These are phyloP conservation scores for Hartigia nigra DNA, from an alignment of 2,888 invertebrate genomes.

Conservation along the genomic window DNA sequence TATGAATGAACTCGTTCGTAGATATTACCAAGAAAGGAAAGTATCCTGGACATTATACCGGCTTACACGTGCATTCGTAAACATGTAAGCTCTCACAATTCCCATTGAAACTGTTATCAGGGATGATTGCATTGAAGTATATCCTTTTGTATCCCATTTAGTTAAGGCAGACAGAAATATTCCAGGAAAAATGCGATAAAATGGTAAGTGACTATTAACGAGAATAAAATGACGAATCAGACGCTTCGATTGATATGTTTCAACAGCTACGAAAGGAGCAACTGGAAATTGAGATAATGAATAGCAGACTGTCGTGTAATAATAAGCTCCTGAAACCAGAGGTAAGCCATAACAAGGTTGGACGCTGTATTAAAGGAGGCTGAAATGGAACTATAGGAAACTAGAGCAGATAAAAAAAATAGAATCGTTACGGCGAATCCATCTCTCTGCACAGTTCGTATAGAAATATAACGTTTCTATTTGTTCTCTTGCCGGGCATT, in stretches of 20 bases:
- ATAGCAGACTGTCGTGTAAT: slow-evolving; percentile 56
- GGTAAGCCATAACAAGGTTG: slow-evolving; percentile 32
- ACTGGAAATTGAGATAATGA: slow-evolving; percentile 57
- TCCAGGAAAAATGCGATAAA: slow-evolving; percentile 57
- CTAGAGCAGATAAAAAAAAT: not conserved
- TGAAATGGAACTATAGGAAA: not conserved
- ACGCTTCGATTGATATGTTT: not conserved
- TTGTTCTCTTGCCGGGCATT: not conserved
- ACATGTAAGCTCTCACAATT: slow-evolving; percentile 53
- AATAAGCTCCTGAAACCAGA: slow-evolving; percentile 52
- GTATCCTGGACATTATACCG: slow-evolving; percentile 55
- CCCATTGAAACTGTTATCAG: not conserved
- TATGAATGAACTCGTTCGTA: slow-evolving; percentile 25
- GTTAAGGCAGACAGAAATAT: slow-evolving; percentile 57
- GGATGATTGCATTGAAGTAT: not conserved
- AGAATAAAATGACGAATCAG: not conserved
- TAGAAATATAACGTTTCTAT: not conserved
- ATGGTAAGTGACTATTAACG: slow-evolving; percentile 44
- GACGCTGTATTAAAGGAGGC: not conserved
- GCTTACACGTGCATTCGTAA: slow-evolving; percentile 60
- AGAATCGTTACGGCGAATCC: not conserved
- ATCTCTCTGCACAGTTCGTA: not conserved
- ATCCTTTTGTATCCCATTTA: slow-evolving; percentile 31
- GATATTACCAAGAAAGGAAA: slow-evolving; percentile 59
- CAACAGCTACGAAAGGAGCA: slow-evolving; percentile 56